These are phyloP conservation scores for Terrapene triunguis DNA, from an alignment of 2,113 vertebrate species.

Conservation along the genomic window DNA sequence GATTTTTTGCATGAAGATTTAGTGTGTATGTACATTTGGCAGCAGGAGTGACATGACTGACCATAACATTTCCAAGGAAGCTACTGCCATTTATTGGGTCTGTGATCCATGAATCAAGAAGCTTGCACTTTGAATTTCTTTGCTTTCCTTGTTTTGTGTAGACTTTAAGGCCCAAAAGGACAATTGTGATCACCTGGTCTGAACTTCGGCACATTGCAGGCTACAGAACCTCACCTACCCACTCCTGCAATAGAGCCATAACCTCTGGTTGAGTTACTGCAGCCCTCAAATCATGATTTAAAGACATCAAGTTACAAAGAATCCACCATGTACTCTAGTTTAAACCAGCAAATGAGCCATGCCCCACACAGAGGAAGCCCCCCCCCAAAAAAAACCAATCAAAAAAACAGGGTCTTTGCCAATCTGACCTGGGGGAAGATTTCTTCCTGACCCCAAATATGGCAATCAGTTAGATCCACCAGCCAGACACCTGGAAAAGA, in stretches of 20 bases:
- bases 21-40: not conserved
- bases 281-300: not conserved
- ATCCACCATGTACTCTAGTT: not conserved
- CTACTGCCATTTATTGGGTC: conserved; percentile 1
- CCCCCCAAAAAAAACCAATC: too few species aligned
- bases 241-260: not conserved
- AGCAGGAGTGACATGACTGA: not conserved
- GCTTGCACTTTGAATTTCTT: not conserved
- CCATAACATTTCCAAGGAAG: not conserved
- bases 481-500: not conserved
- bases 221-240: not conserved
- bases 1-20: not conserved
- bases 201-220: not conserved
- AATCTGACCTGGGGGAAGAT: not conserved
- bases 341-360: not conserved
- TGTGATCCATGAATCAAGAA: not conserved
- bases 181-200: not conserved
- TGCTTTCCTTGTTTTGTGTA: not conserved
- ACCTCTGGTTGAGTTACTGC: not conserved
- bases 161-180: not conserved
- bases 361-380: not conserved
- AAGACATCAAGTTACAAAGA: not conserved
- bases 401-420: not conserved
- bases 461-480: not conserved
- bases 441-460: not conserved